A percentile compares a stretch with the other conserved stretches of the same genome.
Evolutionary conservation across 2,888 invertebrate species (phyloP).

Genomic region (Peribatodes rhomboidaria): DNA sequence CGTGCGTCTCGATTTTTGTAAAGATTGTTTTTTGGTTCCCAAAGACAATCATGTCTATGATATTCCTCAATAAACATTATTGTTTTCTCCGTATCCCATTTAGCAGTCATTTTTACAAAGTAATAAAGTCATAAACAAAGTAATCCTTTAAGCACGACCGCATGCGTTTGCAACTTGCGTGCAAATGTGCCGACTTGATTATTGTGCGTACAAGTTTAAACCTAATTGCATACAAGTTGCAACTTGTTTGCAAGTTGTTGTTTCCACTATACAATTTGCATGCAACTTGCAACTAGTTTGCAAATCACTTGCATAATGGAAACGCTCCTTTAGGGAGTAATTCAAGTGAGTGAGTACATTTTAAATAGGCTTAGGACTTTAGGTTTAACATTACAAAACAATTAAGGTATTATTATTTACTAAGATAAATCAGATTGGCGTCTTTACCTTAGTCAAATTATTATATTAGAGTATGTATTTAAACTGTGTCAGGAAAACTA

Average conservation of each 20-base stretch:
- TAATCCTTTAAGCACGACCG: conserved; percentile 26
- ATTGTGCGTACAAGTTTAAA: conserved; percentile 7
- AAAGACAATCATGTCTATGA: conserved; percentile 36
- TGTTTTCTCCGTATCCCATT: conserved; percentile 33
- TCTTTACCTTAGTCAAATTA: too few species aligned
- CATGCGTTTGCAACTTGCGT: conserved; percentile 31
- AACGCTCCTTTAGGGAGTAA: too few species aligned
- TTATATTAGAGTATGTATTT: too few species aligned
- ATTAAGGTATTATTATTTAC: too few species aligned
- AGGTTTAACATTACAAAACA: too few species aligned
- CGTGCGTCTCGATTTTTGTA: conserved; percentile 29
- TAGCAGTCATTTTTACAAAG: conserved; percentile 35
- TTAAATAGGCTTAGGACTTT: too few species aligned
- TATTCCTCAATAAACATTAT: conserved; percentile 36
- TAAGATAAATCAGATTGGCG: too few species aligned
- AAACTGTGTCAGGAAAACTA: too few species aligned
- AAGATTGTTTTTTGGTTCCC: conserved; percentile 27
- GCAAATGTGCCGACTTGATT: conserved; percentile 28
- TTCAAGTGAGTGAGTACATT: too few species aligned
- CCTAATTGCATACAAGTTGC: conserved; percentile 27
- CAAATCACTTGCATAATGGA: conserved; percentile 10
- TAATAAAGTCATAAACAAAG: conserved; percentile 10
- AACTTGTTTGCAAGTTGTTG: conserved; percentile 21
- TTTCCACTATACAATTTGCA: conserved; percentile 37
- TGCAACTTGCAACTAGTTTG: conserved; percentile 32